Evolutionary conservation across 2,113 vertebrate genomes (phyloP).

Genomic region (Nymphicus hollandicus): DNA sequence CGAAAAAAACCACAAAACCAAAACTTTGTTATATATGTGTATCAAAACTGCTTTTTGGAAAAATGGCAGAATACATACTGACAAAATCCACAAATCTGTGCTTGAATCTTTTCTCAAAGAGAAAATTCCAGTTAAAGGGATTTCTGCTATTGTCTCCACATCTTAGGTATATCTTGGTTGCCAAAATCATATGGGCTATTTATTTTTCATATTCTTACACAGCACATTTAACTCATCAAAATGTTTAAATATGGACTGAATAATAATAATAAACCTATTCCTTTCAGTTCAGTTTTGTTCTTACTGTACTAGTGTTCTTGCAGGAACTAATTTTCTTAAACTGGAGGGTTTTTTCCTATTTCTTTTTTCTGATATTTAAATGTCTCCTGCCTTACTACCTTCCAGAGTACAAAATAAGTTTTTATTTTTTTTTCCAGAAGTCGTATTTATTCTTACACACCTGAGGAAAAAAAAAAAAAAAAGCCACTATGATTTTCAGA

Average conservation of each 20-base stretch:
- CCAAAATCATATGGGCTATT: neutral
- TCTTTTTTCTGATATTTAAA: neutral
- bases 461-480: neutral
- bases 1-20: neutral
- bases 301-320: neutral
- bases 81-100: neutral
- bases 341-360: rapidly evolving
- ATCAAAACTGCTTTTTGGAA: neutral
- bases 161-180: neutral
- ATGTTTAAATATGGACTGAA: neutral
- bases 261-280: neutral
- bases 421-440: neutral
- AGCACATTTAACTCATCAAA: neutral
- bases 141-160: neutral
- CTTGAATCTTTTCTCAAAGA: neutral
- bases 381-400: neutral
- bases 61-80: neutral
- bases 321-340: neutral
- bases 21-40: neutral
- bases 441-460: neutral
- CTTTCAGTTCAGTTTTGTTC: neutral
- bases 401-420: neutral
- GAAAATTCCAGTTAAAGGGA: neutral
- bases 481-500: neutral
- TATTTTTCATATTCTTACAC: neutral